These are phyloP conservation scores for Condylura cristata DNA, from an alignment of 2,113 vertebrate species.

Conservation along the genomic window DNA sequence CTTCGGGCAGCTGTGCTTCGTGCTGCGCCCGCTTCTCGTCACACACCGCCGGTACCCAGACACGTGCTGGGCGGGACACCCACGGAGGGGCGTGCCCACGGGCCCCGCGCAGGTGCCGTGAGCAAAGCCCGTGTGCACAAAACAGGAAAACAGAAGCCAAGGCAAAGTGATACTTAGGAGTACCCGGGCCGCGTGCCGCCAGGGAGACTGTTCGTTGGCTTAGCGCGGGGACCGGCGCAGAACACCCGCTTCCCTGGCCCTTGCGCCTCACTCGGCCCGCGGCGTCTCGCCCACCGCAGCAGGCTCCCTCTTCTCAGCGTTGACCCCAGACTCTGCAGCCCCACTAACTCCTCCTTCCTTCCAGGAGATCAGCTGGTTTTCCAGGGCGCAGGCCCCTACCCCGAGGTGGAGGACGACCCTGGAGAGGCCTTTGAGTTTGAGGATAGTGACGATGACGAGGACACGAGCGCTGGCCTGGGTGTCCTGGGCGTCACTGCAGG, in stretches of 20 bases:
- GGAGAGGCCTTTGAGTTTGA: slow-evolving; percentile 81
- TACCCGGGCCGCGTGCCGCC: too few relatives aligned
- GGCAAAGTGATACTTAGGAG: too few relatives aligned
- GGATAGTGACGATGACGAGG: slow-evolving; percentile 73
- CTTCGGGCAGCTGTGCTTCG: not conserved
- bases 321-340: not conserved
- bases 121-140: not conserved
- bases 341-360: slow-evolving; percentile 28
- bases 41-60: not conserved
- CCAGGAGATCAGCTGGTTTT: slow-evolving; percentile 66
- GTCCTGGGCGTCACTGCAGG: not conserved
- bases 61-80: fast-evolving
- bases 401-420: slow-evolving; percentile 68
- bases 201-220: not conserved
- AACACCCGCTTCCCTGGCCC: too few relatives aligned
- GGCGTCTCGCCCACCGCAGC: not conserved
- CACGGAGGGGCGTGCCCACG: fast-evolving
- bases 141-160: not conserved
- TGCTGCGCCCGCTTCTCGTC: too few relatives aligned
- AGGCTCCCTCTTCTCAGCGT: not conserved
- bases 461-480: not conserved
- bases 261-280: fast-evolving
- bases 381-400: slow-evolving; percentile 54
- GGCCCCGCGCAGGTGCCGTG: fast-evolving
- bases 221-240: not conserved